These are phyloP conservation scores for Barnardius zonarius DNA, from an alignment of 2,113 vertebrate species.

Conservation along the genomic window DNA sequence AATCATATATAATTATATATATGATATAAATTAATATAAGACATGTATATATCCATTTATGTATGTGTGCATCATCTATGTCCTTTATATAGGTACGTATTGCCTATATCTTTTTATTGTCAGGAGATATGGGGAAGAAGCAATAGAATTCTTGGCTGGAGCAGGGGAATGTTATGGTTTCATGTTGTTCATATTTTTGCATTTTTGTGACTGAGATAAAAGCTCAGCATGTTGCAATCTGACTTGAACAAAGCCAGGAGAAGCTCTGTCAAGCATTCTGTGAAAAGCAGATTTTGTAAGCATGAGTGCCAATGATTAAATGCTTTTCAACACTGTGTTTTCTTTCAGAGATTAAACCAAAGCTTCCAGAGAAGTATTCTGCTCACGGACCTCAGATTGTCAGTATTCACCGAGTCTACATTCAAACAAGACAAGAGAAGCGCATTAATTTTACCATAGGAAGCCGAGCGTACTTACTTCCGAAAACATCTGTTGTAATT, in stretches of 20 bases:
- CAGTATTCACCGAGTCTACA: conserved; percentile 80
- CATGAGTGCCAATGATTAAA: background rate
- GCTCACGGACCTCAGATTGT: conserved; percentile 76
- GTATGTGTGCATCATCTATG: background rate
- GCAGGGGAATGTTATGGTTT: background rate
- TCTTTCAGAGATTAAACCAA: conserved; percentile 60
- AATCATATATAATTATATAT: background rate
- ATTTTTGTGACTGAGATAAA: conserved; percentile 42
- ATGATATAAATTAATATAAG: background rate
- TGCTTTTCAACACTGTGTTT: conserved; percentile 15
- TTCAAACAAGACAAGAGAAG: conserved; percentile 85
- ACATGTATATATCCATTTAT: rapidly evolving
- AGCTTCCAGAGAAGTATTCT: conserved; percentile 59
- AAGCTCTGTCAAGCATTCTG: background rate
- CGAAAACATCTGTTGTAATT: conserved; percentile 87
- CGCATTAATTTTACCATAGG: conserved; percentile 86
- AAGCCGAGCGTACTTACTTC: conserved; percentile 85
- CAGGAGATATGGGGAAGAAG: background rate
- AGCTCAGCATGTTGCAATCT: background rate
- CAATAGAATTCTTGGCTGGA: conserved; percentile 3
- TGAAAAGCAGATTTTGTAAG: conserved; percentile 9
- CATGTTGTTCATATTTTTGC: conserved; percentile 12
- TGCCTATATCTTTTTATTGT: background rate
- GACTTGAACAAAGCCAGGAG: background rate
- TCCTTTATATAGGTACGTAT: background rate